Base-by-base conservation (phyloP, 1,140 invertebrate species). In the Cydia pomonella region DNA sequence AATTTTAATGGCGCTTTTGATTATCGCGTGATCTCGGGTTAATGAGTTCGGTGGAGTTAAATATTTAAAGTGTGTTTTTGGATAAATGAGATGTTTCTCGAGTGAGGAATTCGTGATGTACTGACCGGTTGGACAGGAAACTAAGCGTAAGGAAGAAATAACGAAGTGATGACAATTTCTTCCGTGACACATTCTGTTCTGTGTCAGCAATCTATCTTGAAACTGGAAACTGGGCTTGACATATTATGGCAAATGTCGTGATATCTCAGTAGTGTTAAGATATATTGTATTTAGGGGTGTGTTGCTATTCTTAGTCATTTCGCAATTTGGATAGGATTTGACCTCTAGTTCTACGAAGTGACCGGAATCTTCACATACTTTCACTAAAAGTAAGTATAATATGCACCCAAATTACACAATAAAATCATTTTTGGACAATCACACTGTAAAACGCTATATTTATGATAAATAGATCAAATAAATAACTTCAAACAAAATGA, bases 11-110 rank as follows among this genome's bases (percentile, higher is more conserved):
- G 78, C 73, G 82, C 79, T 82, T 83, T 83, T 75, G 80, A 81
- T 83, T 81, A 86, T 86, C 83, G 75, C 77, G 78, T 83, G 84
- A 83, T 84, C 82, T 79, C 73, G 21, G 66, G 74, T 81, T 82
- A 86, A 86, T 80, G 83, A 82, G 82, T 76, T 82, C 77, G 79
- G 77, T 77, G 78, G 69, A 77, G 79, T 82, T 82, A 75, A 81
- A 81, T 85, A 77, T 81, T 82, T 73, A 64, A 47, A 73, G 33
- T 69, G 64, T 69, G 64, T 69, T 69, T 69, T 69, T 69, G 64
- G 64, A 69, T 53, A 83, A 83, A 84, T 81, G 83, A 80, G 81
- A 80, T 80, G 80, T 84, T 79, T 74, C 77, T 75, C 66, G 53
- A 33, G 63, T n/a, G 29, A 69, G 29, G 64, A 69, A 69, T 33